Evolutionary conservation across 1,140 invertebrate genomes (phyloP).

Genomic region (Eupeodes corollae): DNA sequence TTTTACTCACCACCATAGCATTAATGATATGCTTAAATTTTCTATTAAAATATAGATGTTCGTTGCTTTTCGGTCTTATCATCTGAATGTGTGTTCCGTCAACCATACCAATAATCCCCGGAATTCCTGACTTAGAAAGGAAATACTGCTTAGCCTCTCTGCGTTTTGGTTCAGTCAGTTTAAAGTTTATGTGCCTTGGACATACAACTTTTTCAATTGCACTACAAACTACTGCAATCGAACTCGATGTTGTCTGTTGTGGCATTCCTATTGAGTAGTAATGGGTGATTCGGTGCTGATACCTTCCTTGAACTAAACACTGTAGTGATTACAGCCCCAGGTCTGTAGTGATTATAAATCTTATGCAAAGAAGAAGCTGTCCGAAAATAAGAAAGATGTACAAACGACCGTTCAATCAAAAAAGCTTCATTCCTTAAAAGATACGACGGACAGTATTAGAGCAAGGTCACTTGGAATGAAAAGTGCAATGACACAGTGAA

Average conservation of each 20-base stretch:
- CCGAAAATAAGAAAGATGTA: too few relatives aligned
- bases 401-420: too few relatives aligned
- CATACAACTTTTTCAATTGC: slow-evolving; percentile 1
- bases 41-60: slow-evolving; percentile 5
- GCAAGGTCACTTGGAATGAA: too few relatives aligned
- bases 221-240: slow-evolving; percentile 1
- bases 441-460: too few relatives aligned
- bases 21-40: slow-evolving; percentile 4
- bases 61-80: slow-evolving; percentile 1
- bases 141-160: neutral
- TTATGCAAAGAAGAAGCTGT: too few relatives aligned
- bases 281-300: slow-evolving; percentile 3
- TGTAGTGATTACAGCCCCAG: too few relatives aligned
- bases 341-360: too few relatives aligned
- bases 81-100: slow-evolving; percentile 2
- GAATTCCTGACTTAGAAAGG: neutral
- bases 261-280: neutral
- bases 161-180: neutral
- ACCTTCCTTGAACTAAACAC: slow-evolving; percentile 1
- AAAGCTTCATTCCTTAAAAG: too few relatives aligned
- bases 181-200: slow-evolving; percentile 2
- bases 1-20: slow-evolving; percentile 1
- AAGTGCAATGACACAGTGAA: too few relatives aligned
- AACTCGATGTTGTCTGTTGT: slow-evolving; percentile 1
- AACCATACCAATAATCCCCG: slow-evolving; percentile 2